Conservation (phyloP, 2,113 vertebrate species). For the Oceanites oceanicus region DNA sequence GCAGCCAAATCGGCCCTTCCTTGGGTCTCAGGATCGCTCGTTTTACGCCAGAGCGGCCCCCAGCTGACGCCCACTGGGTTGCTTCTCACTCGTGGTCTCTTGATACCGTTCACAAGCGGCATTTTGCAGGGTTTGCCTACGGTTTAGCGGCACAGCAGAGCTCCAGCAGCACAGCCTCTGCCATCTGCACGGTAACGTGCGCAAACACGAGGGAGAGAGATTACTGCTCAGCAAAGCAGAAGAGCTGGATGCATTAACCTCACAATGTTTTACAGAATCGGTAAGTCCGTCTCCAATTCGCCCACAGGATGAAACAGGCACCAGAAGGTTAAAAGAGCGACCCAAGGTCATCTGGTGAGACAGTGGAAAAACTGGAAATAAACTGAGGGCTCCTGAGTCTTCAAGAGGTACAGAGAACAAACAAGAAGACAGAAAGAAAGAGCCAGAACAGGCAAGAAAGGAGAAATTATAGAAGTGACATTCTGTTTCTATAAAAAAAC, state of each 20-base stretch:
- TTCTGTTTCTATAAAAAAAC: background rate
- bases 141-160: background rate
- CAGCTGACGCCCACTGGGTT: background rate
- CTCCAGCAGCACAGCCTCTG: background rate
- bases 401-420: background rate
- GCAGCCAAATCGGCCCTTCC: no score
- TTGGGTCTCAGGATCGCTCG: background rate
- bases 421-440: background rate
- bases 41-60: background rate
- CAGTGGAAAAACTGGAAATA: background rate
- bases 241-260: background rate
- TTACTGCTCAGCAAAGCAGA: background rate
- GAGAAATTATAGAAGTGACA: background rate
- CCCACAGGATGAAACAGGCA: background rate
- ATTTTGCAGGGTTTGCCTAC: background rate
- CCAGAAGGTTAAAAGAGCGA: background rate
- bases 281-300: no score
- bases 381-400: background rate
- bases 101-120: accelerated
- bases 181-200: background rate
- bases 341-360: background rate
- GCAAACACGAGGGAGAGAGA: background rate
- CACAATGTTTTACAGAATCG: accelerated
- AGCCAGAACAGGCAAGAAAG: background rate
- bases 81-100: background rate